Conservation (phyloP, 2,888 invertebrate genomes). For the Drosophila melanosoma region DNA sequence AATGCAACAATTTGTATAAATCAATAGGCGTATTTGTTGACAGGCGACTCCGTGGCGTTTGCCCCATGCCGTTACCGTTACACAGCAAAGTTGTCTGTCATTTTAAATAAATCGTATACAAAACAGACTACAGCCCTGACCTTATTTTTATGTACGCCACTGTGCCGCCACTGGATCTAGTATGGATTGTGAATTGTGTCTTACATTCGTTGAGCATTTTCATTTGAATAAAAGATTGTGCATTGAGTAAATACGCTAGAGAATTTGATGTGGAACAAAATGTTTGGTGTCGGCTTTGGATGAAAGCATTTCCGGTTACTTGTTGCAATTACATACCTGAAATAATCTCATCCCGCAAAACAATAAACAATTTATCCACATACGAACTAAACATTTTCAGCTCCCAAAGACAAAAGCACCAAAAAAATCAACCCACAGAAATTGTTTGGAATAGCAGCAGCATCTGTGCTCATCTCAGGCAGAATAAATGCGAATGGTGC, state of each 20-base stretch:
- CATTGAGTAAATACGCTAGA: background rate
- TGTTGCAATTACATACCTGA: conserved; percentile 45
- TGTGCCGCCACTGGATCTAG: conserved; percentile 43
- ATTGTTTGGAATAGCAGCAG: conserved; percentile 27
- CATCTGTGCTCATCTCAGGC: conserved; percentile 49
- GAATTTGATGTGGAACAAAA: background rate
- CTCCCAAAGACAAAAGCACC: conserved; percentile 22
- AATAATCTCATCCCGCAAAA: conserved; percentile 29
- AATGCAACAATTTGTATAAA: conserved; percentile 69
- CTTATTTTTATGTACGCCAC: conserved; percentile 67
- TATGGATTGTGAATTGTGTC: background rate
- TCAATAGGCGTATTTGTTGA: conserved; percentile 68
- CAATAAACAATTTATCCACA: conserved; percentile 24
- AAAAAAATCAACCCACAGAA: conserved; percentile 20
- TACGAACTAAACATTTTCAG: conserved; percentile 28
- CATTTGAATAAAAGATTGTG: conserved; percentile 1
- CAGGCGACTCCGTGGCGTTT: conserved; percentile 49
- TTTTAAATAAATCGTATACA: conserved; percentile 43
- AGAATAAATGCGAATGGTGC: conserved; percentile 31
- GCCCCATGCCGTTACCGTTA: conserved; percentile 37
- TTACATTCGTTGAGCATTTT: conserved; percentile 6
- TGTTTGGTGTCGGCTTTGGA: conserved; percentile 2
- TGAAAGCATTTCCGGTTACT: conserved; percentile 42
- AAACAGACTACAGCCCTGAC: conserved; percentile 51
- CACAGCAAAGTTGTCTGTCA: conserved; percentile 22